Base-by-base conservation (phyloP, 2,797 vertebrate species). In the Acomys russatus region DNA sequence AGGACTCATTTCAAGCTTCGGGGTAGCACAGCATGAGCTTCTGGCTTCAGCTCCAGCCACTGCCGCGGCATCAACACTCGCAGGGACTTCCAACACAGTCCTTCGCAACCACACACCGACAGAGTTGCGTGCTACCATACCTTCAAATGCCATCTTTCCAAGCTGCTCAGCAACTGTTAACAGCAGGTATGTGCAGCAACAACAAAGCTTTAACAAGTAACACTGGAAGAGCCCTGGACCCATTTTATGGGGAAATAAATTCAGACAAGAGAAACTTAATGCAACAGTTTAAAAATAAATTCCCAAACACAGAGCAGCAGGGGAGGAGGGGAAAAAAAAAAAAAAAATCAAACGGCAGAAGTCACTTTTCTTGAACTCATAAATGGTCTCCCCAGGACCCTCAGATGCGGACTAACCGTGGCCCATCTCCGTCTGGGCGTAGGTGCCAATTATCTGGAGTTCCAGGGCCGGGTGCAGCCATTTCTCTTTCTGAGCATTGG, bases 371-470 rank as follows among this genome's bases (percentile, higher is more conserved):
- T 1, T 82, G 66, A 83, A 87, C 66, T 78, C 93, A 78, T 92
- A 73, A 76, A 54, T 30, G 91, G 86, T 89, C 95, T 98, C 98
- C 98, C 98, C 95, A n/a, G 30, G 84, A 97, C 96, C 97, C 97
- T 98, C 96, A 93, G 78, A 94, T 59, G 93, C 97, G 94, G 98
- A 99, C 99, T 99, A 99, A 99, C 99, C 99, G 98, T 99, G 99
- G 97, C 99, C 99, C 98, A 99, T 70, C 98, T 99, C 99, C 93
- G 99, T 99, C 98, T 99, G 99, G 98, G 99, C 99, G 97, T 99
- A 99, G 84, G 99, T 99, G 98, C 99, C 99, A 98, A 99, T 56
- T 98, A 98, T 99, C 98, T 99, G 96, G 98, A 98, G 98, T 98
- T 98, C 99, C 96, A 74, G 54, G 88, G 98, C 97, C 97, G 99